Evolutionary conservation across 2,888 invertebrate genomes (phyloP).

Genomic region (Nezara viridula): DNA sequence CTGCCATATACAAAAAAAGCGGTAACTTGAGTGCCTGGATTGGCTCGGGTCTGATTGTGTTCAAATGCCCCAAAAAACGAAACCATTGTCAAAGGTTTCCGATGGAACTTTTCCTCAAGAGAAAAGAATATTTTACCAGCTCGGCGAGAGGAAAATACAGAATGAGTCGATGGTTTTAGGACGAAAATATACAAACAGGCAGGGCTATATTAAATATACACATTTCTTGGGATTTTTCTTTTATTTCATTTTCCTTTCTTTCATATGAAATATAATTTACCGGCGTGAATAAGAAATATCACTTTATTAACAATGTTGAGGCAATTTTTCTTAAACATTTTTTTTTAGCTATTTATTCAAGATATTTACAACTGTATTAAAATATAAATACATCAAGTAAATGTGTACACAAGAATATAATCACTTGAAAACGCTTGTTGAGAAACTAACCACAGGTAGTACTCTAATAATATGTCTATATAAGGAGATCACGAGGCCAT

Average conservation of each 20-base stretch:
- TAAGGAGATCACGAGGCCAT: no score
- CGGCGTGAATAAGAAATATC: background rate
- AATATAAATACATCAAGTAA: no score
- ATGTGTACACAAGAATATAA: no score
- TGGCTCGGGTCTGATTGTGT: background rate
- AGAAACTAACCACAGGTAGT: no score
- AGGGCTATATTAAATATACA: background rate
- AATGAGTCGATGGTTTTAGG: background rate
- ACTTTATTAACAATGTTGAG: no score
- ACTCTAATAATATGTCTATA: no score
- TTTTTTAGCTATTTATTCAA: no score
- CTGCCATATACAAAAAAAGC: background rate
- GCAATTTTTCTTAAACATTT: no score
- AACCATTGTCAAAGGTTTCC: background rate
- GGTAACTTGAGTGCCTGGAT: background rate
- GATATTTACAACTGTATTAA: no score
- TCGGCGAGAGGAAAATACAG: background rate
- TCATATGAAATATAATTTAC: conserved; percentile 5
- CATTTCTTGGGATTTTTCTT: background rate
- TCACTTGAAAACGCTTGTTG: no score
- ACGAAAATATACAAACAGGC: background rate
- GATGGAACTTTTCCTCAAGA: background rate
- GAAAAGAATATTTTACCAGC: background rate
- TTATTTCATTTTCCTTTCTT: background rate
- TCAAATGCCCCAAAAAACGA: background rate